Base-by-base conservation (phyloP, 2,113 vertebrate genomes). In the Neoarius graeffei region DNA sequence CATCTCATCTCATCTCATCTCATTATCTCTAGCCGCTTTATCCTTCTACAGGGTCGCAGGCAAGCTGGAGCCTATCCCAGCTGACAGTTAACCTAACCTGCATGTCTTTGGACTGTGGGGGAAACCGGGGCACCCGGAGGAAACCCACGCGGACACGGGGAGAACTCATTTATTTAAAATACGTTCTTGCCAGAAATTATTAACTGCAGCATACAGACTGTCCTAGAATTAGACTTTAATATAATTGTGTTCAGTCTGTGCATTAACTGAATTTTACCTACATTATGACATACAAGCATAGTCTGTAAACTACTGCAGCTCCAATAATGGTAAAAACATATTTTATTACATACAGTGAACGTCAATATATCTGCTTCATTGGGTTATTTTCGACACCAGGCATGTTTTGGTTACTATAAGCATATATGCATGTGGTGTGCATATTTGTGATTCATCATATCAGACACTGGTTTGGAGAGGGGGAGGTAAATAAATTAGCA, bases 371-470 rank as follows among this genome's bases (percentile, higher is more conserved):
- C 42, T 54, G 81, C 57, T 77, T 76, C 48, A 56, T 56, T 57
- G 52, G 20, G 81, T 30, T 82, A 62, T 82, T 84, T 88, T 74
- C 10, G 59, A 25, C 64, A 30, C 80, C 9, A 35, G 27, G 42
- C 10, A 25, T 82, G 62, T 85, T 84, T 84, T 76, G 54, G 81
- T 64, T 35, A 74, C 64, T 62, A 84, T 86, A 74, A 74, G 60
- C 87, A 86, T 52, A 82, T 89, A 89, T 91, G 86, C 59, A 77
- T 83, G 89, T 92, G 91, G 89, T 89, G 91, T 93, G 91, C 91
- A 92, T 94, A 93, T 91, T 89, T 81, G 89, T 94, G 94, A 95
- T 94, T 92, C 94, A 95, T 95, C 92, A 92, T 66, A n/a, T 92
- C 89, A 92, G 94, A 94, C 93, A 95, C 89, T 91, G 92, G 93